Conservation (phyloP, 1,140 invertebrate species). For the Dryas iulia region DNA sequence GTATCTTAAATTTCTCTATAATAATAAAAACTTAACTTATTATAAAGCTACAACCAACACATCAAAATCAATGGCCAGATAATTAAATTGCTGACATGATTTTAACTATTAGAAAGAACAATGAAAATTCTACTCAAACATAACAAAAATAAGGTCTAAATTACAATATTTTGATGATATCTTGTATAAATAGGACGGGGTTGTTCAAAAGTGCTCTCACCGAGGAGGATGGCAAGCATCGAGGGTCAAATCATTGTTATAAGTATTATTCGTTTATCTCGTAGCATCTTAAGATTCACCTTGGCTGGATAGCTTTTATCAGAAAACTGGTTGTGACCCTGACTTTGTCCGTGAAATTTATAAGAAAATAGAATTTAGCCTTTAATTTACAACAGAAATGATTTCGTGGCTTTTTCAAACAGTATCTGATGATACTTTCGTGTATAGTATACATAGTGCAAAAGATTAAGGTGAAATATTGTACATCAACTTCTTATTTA, state of each 20-base stretch:
- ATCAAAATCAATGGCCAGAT: no score
- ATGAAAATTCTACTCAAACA: background rate
- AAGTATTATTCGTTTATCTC: constrained; percentile 36
- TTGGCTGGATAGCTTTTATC: constrained; percentile 22
- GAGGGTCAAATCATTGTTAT: constrained; percentile 38
- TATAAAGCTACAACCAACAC: no score
- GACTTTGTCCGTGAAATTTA: background rate
- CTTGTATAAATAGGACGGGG: constrained; percentile 37
- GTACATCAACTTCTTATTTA: no score
- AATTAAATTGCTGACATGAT: background rate
- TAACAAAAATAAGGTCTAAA: background rate
- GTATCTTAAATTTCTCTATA: no score
- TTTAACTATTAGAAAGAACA: background rate
- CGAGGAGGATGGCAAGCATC: constrained; percentile 29
- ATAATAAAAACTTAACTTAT: no score
- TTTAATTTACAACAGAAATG: no score
- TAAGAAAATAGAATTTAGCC: no score
- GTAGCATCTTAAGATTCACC: constrained; percentile 25
- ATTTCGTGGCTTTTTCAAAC: no score
- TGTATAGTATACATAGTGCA: no score
- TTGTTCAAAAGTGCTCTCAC: constrained; percentile 28
- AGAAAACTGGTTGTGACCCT: background rate
- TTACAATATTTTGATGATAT: background rate
- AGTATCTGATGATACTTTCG: no score
- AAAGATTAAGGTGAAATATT: no score